Evolutionary conservation across 2,888 invertebrate species (phyloP).

Genomic region (Trichogramma evanescens): DNA sequence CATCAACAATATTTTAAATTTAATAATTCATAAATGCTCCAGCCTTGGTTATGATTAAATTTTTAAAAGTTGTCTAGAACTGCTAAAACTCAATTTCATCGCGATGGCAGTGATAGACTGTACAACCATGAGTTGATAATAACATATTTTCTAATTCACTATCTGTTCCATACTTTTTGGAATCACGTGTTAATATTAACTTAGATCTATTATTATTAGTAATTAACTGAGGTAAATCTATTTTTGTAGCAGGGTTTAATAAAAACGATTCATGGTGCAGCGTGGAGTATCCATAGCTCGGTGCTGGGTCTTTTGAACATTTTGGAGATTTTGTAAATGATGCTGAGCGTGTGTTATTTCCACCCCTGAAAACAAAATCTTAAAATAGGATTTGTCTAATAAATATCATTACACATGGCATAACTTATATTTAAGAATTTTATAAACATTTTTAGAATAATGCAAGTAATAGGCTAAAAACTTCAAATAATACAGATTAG

Average conservation of each 20-base stretch:
- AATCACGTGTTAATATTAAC: slow-evolving; percentile 2
- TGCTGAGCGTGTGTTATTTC: slow-evolving; percentile 33
- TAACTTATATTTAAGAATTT: no score
- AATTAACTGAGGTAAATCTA: not conserved
- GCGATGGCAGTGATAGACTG: slow-evolving; percentile 49
- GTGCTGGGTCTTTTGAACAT: slow-evolving; percentile 14
- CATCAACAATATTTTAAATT: no score
- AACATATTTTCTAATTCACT: slow-evolving; percentile 52
- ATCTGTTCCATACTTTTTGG: slow-evolving; percentile 15
- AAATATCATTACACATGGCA: no score
- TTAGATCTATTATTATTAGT: not conserved
- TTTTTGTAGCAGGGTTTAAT: not conserved
- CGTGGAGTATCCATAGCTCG: slow-evolving; percentile 33
- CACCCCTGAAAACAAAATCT: slow-evolving; percentile 42
- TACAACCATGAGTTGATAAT: slow-evolving; percentile 60
- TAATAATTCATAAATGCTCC: no score
- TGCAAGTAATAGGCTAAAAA: no score
- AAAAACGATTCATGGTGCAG: slow-evolving; percentile 27
- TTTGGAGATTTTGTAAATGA: no score
- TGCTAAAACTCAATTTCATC: no score
- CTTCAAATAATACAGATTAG: no score
- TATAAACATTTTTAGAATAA: no score
- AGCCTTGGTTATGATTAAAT: no score
- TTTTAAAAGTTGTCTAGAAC: no score
- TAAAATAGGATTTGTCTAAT: no score